Conservation (phyloP, 2,888 invertebrate genomes). For the Polymixis lichenea region DNA sequence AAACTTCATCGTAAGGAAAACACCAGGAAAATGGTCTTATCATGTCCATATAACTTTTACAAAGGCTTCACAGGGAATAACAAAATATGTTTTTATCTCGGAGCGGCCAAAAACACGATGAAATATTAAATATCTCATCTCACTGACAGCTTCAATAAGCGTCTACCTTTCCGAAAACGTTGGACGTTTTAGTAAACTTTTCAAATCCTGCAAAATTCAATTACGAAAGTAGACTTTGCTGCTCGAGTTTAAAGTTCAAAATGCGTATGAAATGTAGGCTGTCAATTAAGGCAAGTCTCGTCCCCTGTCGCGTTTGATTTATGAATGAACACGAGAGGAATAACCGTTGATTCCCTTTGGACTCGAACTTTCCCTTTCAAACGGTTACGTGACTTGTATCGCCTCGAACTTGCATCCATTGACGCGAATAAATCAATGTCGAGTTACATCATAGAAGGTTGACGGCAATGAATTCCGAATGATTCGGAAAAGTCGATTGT, state of each 20-base stretch:
- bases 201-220: slow-evolving; percentile 28
- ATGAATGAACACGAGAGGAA: slow-evolving; percentile 76
- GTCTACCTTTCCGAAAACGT: slow-evolving; percentile 43
- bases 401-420: slow-evolving; percentile 64
- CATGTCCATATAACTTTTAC: slow-evolving; percentile 45
- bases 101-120: slow-evolving; percentile 48
- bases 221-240: slow-evolving; percentile 52
- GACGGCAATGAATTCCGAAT: slow-evolving; percentile 66
- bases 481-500: slow-evolving; percentile 63
- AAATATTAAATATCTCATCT: slow-evolving; percentile 62
- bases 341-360: slow-evolving; percentile 72
- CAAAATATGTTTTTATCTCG: slow-evolving; percentile 47
- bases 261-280: slow-evolving; percentile 28
- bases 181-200: slow-evolving; percentile 51
- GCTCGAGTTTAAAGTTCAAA: slow-evolving; percentile 58
- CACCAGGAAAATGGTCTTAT: slow-evolving; percentile 48
- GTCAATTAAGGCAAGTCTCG: slow-evolving; percentile 65
- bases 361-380: slow-evolving; percentile 77
- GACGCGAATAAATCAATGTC: slow-evolving; percentile 65
- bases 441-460: slow-evolving; percentile 59
- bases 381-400: slow-evolving; percentile 70
- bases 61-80: slow-evolving; percentile 54
- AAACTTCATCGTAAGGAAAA: slow-evolving; percentile 38
- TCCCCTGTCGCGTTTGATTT: slow-evolving; percentile 70
- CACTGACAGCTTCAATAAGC: slow-evolving; percentile 54